Evolutionary conservation across 2,797 vertebrate species (phyloP).

Genomic region (Gobio occitaniae): DNA sequence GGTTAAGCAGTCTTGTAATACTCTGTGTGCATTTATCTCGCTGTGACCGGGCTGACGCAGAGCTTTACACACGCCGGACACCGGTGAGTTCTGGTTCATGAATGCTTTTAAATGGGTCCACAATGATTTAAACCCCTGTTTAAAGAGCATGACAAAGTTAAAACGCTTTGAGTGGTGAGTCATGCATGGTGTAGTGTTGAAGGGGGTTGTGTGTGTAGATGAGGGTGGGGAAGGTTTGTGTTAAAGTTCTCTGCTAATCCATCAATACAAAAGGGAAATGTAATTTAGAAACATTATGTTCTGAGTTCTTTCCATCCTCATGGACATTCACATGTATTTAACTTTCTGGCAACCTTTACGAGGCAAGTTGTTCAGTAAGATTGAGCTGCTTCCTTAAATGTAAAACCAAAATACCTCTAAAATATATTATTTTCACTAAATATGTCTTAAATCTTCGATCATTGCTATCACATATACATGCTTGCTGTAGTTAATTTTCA

Average conservation of each 20-base stretch:
- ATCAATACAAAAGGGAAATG: neutral
- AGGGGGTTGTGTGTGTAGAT: neutral
- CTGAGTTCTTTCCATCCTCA: neutral
- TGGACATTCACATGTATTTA: slow-evolving; percentile 5
- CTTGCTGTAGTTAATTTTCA: neutral
- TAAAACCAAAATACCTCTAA: neutral
- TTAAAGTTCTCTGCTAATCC: neutral
- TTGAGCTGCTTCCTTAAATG: neutral
- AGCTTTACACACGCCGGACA: slow-evolving; percentile 5
- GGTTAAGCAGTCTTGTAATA: neutral
- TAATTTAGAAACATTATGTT: neutral
- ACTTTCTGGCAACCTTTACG: slow-evolving; percentile 9
- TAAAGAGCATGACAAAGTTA: slow-evolving; percentile 11
- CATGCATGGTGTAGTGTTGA: neutral
- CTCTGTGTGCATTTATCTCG: slow-evolving; percentile 1
- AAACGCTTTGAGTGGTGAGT: slow-evolving; percentile 3
- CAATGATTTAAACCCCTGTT: neutral
- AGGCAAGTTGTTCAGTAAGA: neutral
- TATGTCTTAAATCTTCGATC: neutral
- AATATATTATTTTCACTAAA: neutral
- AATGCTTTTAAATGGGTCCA: neutral
- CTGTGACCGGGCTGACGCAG: slow-evolving; percentile 3
- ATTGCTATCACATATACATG: neutral
- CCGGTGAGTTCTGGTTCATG: slow-evolving; percentile 14
- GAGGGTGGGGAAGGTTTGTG: neutral